Base-by-base conservation (phyloP, 2,113 vertebrate species). In the Setophaga coronata region DNA sequence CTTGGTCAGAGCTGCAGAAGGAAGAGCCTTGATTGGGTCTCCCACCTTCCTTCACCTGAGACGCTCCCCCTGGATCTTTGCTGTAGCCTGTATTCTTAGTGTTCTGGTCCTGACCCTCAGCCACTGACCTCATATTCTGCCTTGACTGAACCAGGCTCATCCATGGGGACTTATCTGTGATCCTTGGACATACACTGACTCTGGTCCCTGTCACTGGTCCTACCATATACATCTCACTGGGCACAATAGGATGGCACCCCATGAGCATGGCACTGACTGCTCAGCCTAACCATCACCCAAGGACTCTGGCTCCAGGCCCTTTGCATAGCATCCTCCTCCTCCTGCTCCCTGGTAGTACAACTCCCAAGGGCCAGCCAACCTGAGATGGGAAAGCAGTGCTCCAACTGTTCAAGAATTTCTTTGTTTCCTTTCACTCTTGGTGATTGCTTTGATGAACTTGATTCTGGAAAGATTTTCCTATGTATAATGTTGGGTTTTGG, bases 31-130 rank as follows among this genome's bases (percentile, higher is more conserved):
- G 0, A 2, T 20, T 3, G 19, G 6, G 2, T 12, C 1, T 78
- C 16, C 36, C 40, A 50, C 15, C 18, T 56, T 50, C 8, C 24
- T 74, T 57, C 50, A 20, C 12, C 15, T 45, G 34, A 70, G 36
- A 79, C 1, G 7, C 20, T 67, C 0, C 0, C 4, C 1, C 16
- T 43, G 9, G 4, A 10, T 57, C 17, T 8, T 62, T 36, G 12
- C 14, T 73, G n/a, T 16, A 76, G 7, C 20, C 33, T 31, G 4
- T 14, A 16, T 34, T 72, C 62, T 25, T 36, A 12, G 14, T 21
- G 74, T 18, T 29, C 24, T 84, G 15, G 50, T 45, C 9, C n/a
- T 61, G 19, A 53, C 6, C 4, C 29, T 84, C 58, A 51, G 3
- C 3, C 4, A 1, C 24, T 51, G 20, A 61, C 26, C 10, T 38